Conservation (phyloP, 2,797 vertebrate genomes). For the Pelochelys cantorii region DNA sequence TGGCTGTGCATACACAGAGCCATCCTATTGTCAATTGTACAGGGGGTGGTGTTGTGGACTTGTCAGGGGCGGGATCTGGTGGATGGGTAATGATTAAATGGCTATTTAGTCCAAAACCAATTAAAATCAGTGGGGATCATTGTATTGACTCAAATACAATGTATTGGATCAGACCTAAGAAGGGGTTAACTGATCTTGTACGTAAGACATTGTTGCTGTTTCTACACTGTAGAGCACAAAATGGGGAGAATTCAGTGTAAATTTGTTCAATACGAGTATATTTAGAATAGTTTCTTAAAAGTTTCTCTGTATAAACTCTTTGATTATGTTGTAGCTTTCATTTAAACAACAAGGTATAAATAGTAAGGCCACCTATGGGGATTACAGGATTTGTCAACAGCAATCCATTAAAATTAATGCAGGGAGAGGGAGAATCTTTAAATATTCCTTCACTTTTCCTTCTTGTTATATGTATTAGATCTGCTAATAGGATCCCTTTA, state of each 20-base stretch:
- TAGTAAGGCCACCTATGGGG: background rate
- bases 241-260: background rate
- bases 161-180: background rate
- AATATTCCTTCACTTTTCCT: constrained; percentile 33
- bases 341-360: background rate
- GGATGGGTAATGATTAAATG: background rate
- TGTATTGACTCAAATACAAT: background rate
- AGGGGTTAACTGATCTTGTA: background rate
- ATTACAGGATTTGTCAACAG: constrained; percentile 7
- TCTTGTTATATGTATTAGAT: constrained; percentile 30
- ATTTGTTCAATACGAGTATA: background rate
- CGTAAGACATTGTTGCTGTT: background rate
- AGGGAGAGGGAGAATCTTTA: constrained; percentile 21
- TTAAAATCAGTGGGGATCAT: background rate
- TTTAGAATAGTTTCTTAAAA: background rate
- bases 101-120: background rate
- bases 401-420: constrained; percentile 25
- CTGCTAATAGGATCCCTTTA: background rate
- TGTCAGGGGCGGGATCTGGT: background rate
- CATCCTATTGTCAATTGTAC: no score
- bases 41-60: no score
- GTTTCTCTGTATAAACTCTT: background rate
- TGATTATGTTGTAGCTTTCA: background rate
- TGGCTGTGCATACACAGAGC: no score
- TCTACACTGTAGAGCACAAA: background rate